These are phyloP conservation scores for Coregonus suidteri DNA, from an alignment of 2,797 vertebrate species.

Conservation along the genomic window DNA sequence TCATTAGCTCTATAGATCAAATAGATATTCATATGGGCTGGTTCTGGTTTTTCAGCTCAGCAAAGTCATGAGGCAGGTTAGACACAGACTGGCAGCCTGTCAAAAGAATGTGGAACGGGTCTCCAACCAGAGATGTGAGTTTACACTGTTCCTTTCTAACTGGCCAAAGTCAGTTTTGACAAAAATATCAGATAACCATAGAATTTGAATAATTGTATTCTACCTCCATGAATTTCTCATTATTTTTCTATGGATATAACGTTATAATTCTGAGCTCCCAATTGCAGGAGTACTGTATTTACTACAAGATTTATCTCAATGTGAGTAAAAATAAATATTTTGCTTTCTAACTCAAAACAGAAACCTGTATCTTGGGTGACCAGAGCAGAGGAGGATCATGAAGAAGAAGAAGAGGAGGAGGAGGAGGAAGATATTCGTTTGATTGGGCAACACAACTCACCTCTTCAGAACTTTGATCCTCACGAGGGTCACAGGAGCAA, in stretches of 20 bases:
- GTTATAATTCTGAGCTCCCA: background rate
- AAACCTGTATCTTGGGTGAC: conserved; percentile 44
- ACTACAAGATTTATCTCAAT: background rate
- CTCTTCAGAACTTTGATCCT: conserved; percentile 61
- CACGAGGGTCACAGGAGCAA: conserved; percentile 20
- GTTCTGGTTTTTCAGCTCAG: conserved; percentile 70
- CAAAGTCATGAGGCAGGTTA: conserved; percentile 77
- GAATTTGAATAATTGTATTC: background rate
- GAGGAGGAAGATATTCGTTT: conserved; percentile 52
- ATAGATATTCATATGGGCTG: background rate
- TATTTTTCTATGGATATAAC: background rate
- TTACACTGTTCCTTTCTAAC: conserved; percentile 45
- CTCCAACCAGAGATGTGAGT: conserved; percentile 76
- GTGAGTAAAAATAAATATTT: background rate
- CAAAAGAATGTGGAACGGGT: conserved; percentile 72
- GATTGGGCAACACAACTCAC: conserved; percentile 65
- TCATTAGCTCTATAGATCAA: background rate
- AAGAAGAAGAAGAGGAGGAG: conserved; percentile 42
- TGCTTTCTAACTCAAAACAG: conserved; percentile 56
- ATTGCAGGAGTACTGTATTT: conserved; percentile 10
- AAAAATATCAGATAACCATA: background rate
- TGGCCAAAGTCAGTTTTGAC: background rate
- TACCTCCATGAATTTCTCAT: background rate
- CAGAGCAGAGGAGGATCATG: background rate
- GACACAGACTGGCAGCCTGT: conserved; percentile 80